Evolutionary conservation across 2,888 invertebrate species (phyloP), one percentile per base, ranked within the genome.

Genomic region (Cryptophagus acutangulus): DNA sequence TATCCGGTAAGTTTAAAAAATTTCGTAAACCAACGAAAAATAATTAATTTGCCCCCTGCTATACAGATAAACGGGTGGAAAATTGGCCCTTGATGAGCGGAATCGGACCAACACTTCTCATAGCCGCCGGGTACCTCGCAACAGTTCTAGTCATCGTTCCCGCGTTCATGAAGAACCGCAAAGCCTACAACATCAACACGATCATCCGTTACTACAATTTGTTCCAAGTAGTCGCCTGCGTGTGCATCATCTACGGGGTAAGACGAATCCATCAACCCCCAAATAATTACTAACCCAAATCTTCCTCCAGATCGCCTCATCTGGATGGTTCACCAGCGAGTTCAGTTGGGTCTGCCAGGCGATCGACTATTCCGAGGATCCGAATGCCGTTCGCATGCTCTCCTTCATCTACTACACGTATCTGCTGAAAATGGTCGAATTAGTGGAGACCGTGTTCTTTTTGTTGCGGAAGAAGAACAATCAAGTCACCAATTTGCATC

Each of bases 201-300:
- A 61, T 83, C 18, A 80, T 92, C 49, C 75, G 81, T 43, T 71
- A 76, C 54, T 93, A 92, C 71, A 92, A 93, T 64, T 67, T 86
- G n/a, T 62, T 79, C 34, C 91, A 92, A 78, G 84, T 92, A 9
- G 44, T 77, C 2, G 74, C 82, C 17, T 86, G 84, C 50, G 70
- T 74, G n/a, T 69, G 75, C 45, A 72, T 83, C 26, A 79, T 83
- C 58, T 76, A 80, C 65, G 82, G 81, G 73, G 87, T 87, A 64
- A 75, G 77, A 71, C 24, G 6, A n/a, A n/a, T 29, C 5, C 12
- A n/a, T 10, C 12, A 10, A 38, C 15, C 33, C 17, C 18, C 24
- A 20, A 31, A 15, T 18, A 13, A 38, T 24, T 38, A n/a, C n/a
- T n/a, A n/a, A n/a, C n/a, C n/a, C n/a, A n/a, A n/a, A n/a, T n/a